phyloP scores from a whole-genome alignment of 2,797 vertebrate genomes.

The Myiotriccus ornatus region DNA sequence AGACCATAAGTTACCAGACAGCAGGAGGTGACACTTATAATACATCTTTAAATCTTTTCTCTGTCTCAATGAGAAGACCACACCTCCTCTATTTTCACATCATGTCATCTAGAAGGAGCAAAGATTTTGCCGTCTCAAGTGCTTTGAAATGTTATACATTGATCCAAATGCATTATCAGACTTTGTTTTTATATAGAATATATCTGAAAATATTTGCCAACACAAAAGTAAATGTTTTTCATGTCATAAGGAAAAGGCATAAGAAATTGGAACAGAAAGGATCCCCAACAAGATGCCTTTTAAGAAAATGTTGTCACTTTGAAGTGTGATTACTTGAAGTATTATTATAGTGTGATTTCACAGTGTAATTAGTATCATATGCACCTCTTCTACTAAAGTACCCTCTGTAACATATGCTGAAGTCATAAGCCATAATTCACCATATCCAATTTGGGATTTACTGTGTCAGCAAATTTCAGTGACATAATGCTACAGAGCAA shows the following conservation, averaged over 20 bases:
- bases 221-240: background rate
- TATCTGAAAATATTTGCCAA: background rate
- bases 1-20: background rate
- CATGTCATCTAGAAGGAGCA: background rate
- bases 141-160: background rate
- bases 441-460: conserved; percentile 37
- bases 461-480: conserved; percentile 55
- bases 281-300: background rate
- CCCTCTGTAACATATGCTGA: conserved; percentile 54
- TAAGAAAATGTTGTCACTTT: conserved; percentile 42
- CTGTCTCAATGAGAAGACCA: background rate
- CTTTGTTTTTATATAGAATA: background rate
- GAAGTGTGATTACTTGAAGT: conserved; percentile 42
- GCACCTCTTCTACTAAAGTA: conserved; percentile 26
- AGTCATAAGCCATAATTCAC: conserved; percentile 59
- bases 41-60: background rate
- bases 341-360: conserved; percentile 44
- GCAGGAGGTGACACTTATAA: background rate
- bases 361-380: conserved; percentile 53
- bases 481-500: conserved; percentile 49
- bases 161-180: background rate
- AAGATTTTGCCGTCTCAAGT: background rate
- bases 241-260: background rate
- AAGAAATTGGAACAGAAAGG: background rate
- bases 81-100: background rate